These are phyloP conservation scores for Stegophylla sp. DNA, from an alignment of 2,888 invertebrate genomes.

Conservation along the genomic window DNA sequence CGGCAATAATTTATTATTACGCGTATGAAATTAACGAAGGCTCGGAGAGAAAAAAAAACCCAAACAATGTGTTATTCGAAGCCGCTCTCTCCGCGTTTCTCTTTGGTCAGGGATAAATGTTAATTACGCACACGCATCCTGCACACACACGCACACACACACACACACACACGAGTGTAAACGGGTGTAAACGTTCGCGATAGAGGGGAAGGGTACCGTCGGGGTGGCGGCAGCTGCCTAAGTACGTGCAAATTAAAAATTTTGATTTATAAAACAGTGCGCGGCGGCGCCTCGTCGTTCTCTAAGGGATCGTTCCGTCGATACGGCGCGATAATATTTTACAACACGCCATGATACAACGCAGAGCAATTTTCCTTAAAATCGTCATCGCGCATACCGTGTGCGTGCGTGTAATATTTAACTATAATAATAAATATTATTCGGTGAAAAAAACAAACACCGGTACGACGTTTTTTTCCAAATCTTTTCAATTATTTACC, in stretches of 20 bases:
- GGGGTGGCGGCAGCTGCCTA: neutral
- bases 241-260: conserved; percentile 40
- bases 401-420: no score
- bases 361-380: neutral
- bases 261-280: conserved; percentile 46
- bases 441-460: no score
- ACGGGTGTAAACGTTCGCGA: neutral
- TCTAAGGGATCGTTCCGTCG: conserved; percentile 14
- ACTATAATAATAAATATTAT: no score
- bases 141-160: neutral
- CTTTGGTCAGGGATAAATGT: conserved; percentile 26
- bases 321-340: neutral
- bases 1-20: conserved; percentile 33
- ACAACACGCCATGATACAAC: neutral
- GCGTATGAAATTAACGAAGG: conserved; percentile 7
- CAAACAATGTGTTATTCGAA: conserved; percentile 12
- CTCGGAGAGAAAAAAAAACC: conserved; percentile 23
- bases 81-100: conserved; percentile 7
- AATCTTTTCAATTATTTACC: neutral
- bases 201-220: neutral
- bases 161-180: neutral
- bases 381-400: neutral
- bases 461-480: no score
- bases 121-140: conserved; percentile 2
- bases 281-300: neutral